Percentiles rank a stretch among this genome's conserved stretches.
Evolutionary conservation across 2,888 invertebrate genomes (phyloP).

Genomic region (Nemapogon koenigi): DNA sequence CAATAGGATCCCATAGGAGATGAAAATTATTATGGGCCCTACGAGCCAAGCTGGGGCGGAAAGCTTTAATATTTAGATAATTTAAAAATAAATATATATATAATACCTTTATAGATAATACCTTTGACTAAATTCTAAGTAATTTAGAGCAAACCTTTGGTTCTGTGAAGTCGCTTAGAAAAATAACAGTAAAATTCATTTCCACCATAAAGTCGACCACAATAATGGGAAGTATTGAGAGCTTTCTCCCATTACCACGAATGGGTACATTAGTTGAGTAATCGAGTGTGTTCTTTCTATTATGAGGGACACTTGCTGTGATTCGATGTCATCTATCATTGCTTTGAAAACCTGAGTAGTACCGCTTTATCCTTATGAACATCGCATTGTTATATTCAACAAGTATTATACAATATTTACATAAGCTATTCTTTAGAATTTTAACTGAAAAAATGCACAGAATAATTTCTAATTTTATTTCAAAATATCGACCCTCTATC

Average conservation of each 20-base stretch:
- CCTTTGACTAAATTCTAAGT: too few relatives aligned
- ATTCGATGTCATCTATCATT: slow-evolving; percentile 21
- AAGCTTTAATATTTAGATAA: too few relatives aligned
- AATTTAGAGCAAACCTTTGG: too few relatives aligned
- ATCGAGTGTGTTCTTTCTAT: slow-evolving; percentile 26
- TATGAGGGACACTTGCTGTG: slow-evolving; percentile 24
- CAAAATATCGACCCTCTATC: too few relatives aligned
- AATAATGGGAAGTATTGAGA: slow-evolving; percentile 24
- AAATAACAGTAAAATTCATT: slow-evolving; percentile 2
- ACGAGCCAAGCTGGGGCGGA: too few relatives aligned
- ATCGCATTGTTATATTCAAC: slow-evolving; percentile 18
- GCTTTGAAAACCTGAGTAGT: slow-evolving; percentile 8
- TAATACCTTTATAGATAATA: too few relatives aligned
- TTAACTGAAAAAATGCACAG: too few relatives aligned
- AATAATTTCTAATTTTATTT: too few relatives aligned
- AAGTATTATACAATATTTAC: slow-evolving; percentile 14
- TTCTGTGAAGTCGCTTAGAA: not conserved
- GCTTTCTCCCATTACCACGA: slow-evolving; percentile 33
- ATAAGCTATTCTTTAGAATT: not conserved
- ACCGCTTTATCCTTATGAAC: slow-evolving; percentile 15
- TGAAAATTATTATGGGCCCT: too few relatives aligned
- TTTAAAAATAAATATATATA: too few relatives aligned
- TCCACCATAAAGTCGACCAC: not conserved
- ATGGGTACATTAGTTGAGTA: slow-evolving; percentile 31
- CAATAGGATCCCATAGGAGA: too few relatives aligned